A percentile compares a stretch with the other conserved stretches of the same genome.
Evolutionary conservation across 2,888 invertebrate genomes (phyloP).

Genomic region (Nyleta sp.): DNA sequence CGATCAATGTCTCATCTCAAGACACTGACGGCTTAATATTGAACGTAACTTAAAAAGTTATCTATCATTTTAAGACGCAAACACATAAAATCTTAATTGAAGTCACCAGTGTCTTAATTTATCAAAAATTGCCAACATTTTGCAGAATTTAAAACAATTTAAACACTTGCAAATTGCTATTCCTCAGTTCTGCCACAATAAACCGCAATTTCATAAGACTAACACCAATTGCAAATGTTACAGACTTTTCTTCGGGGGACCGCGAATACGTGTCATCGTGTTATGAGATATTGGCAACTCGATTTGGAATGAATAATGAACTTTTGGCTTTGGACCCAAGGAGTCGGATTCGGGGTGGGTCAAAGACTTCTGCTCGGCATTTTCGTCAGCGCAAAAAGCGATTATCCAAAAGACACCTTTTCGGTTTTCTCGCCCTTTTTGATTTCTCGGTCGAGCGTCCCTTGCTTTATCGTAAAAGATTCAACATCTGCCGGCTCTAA

Average conservation of each 20-base stretch:
- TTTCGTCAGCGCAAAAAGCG: constrained; percentile 62
- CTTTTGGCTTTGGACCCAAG: constrained; percentile 52
- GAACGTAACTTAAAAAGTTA: no score
- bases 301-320: constrained; percentile 49
- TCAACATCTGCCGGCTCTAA: constrained; percentile 64
- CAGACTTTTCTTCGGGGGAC: neutral
- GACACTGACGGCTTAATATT: no score
- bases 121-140: no score
- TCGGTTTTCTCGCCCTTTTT: constrained; percentile 75
- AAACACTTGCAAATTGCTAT: no score
- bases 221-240: neutral
- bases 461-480: constrained; percentile 65
- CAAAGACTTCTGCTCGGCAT: constrained; percentile 51
- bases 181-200: no score
- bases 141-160: no score
- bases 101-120: no score
- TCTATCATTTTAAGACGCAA: no score
- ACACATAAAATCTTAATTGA: no score
- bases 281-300: constrained; percentile 48
- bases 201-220: no score
- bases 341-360: constrained; percentile 31
- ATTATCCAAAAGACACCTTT: constrained; percentile 74
- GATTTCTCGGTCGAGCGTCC: constrained; percentile 70
- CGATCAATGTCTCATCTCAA: no score
- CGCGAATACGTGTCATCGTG: constrained; percentile 24